Evolutionary conservation across 1,140 invertebrate genomes (phyloP).

Genomic region (Wiebesia pumilae): DNA sequence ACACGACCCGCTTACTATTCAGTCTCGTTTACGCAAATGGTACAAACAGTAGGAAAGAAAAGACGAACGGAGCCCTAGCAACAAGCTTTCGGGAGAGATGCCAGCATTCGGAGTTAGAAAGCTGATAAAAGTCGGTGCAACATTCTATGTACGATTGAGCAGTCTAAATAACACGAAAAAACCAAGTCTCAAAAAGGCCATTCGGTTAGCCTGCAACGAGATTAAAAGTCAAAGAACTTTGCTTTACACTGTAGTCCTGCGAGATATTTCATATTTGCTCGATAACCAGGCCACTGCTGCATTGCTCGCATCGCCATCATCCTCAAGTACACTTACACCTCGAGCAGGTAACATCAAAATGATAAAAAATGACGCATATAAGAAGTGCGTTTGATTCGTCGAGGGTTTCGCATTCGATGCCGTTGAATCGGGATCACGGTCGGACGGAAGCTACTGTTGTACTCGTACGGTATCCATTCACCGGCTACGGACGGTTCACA

Average conservation of each 20-base stretch:
- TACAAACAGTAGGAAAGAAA: too few species aligned
- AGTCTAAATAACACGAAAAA: neutral
- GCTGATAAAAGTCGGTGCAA: neutral
- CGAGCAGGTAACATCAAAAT: neutral
- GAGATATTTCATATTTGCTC: constrained; percentile 52
- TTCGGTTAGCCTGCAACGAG: neutral
- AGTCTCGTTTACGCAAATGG: too few species aligned
- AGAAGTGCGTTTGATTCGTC: neutral
- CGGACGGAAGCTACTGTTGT: neutral
- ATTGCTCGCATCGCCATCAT: neutral
- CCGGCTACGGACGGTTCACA: too few species aligned
- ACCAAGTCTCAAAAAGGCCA: neutral
- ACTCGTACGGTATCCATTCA: too few species aligned
- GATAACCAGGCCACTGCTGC: constrained; percentile 39
- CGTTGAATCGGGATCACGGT: neutral
- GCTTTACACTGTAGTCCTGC: neutral
- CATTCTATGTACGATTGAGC: neutral
- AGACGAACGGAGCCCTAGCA: too few species aligned
- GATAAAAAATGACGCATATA: neutral
- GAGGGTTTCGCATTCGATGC: neutral
- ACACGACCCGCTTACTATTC: too few species aligned
- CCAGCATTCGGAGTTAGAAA: neutral
- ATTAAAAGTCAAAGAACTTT: constrained; percentile 46
- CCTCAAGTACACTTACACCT: neutral
- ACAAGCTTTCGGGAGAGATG: too few species aligned